Base-by-base conservation (phyloP, 2,888 invertebrate species). In the Blastobasis lacticolella region DNA sequence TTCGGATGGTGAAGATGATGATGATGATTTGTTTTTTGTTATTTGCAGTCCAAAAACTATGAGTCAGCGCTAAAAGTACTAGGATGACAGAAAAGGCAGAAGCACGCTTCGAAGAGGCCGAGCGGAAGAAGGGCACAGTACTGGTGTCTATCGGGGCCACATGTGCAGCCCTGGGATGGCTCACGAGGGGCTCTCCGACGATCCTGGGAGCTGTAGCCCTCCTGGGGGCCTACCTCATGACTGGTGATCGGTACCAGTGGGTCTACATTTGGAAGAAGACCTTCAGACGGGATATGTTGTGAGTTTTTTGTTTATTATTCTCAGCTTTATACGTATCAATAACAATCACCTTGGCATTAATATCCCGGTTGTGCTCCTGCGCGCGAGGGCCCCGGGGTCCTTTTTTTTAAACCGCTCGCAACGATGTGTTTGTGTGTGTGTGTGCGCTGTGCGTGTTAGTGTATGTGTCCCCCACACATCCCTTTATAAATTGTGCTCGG, bases 241-340 rank as follows among this genome's bases (percentile, higher is more conserved):
- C 85, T 0, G 87, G 88, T 0, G 73, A 85, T 52, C 67, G 88
- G 58, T 87, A 88, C 56, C 87, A 89, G 58, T 89, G 88, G 88
- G 59, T 88, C 40, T 87, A 86, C 58, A 86, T 88, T 8, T 82
- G 81, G 76, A 75, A 73, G 62, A 86, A 84, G 65, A 88, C 88
- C 0, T 69, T 73, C 49, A 69, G 71, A 36, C 72, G 88, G 46
- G 88, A 89, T 62, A 63, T 76, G 57, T 63, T 74, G 88, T 89
- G 48, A 83, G 86, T 86, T 54, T n/a, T n/a, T 5, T 38, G 4
- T 37, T 46, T 9, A 23, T 37, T 6, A 10, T n/a, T 4, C 10
- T 23, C 23, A 23, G 23, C 23, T 23, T 23, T 23, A 23, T 23
- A 23, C 1, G 23, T 23, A 23, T 23, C 23, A 1, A 23, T 23